Percentiles rank a stretch among this genome's conserved stretches.
Conservation (phyloP, 2,888 invertebrate genomes). For the Mactromeris polynyma region DNA sequence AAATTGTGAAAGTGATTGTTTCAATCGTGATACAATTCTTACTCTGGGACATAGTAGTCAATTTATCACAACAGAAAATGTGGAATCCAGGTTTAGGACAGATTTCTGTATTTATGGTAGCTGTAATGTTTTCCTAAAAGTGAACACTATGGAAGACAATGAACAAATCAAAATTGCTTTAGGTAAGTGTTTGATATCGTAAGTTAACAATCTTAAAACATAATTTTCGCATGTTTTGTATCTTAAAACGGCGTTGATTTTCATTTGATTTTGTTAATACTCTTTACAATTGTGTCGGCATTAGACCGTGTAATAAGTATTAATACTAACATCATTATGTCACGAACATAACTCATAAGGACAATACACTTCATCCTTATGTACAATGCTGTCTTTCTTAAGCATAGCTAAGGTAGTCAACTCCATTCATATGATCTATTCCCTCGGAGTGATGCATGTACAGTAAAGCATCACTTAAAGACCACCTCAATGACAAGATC, state of each 20-base stretch:
- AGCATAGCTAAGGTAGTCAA: no score
- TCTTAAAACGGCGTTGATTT: not conserved
- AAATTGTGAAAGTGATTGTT: not conserved
- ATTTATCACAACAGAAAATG: not conserved
- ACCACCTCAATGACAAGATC: no score
- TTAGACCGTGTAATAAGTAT: not conserved
- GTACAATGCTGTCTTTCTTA: no score
- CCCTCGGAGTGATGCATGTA: no score
- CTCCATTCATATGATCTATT: no score
- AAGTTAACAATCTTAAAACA: not conserved
- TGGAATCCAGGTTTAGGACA: not conserved
- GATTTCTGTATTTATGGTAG: not conserved
- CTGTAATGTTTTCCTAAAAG: no score
- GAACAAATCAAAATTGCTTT: not conserved
- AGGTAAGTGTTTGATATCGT: not conserved
- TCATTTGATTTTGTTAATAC: not conserved
- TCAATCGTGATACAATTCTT: not conserved
- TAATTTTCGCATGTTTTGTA: not conserved
- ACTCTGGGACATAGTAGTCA: not conserved
- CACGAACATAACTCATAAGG: not conserved
- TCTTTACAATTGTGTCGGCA: not conserved
- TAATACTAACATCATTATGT: not conserved
- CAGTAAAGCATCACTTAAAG: no score
- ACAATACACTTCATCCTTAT: not conserved
- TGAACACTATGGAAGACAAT: not conserved